phyloP scores from a whole-genome alignment of 2,888 invertebrate species.

The Clivina fossor region DNA sequence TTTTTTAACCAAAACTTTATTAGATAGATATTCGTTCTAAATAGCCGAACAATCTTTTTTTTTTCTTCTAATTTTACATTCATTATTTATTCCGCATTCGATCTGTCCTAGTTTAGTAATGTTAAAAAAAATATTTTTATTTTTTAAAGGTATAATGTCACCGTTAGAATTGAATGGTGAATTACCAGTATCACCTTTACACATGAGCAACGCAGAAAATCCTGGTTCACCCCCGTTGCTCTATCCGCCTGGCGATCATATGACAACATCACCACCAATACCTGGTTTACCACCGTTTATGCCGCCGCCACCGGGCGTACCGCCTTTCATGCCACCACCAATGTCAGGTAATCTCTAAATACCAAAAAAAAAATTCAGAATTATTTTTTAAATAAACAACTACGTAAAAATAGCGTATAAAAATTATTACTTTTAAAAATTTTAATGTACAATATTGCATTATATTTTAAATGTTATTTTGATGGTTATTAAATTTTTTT shows the following conservation, averaged over 20 bases:
- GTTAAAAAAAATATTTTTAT: conserved; percentile 1
- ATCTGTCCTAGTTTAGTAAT: no score
- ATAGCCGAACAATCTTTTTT: no score
- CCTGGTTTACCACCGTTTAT: conserved; percentile 62
- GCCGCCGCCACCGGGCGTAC: conserved; percentile 66
- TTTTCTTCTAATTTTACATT: neutral
- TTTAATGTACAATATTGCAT: neutral
- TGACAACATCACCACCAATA: conserved; percentile 54
- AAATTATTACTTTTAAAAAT: neutral
- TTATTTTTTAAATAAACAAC: neutral
- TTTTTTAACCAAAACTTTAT: no score
- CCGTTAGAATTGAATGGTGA: conserved; percentile 59
- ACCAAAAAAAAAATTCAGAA: neutral
- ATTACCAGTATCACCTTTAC: conserved; percentile 53
- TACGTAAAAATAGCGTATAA: neutral
- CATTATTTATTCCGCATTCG: no score
- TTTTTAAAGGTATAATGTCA: conserved; percentile 57
- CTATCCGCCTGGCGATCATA: conserved; percentile 49
- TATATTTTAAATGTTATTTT: neutral
- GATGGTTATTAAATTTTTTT: neutral
- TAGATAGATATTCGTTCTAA: no score
- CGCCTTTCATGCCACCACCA: conserved; percentile 64
- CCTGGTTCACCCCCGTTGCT: conserved; percentile 53
- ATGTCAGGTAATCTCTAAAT: conserved; percentile 44
- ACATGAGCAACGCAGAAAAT: conserved; percentile 52